Evolutionary conservation across 2,797 vertebrate species (phyloP), one percentile per base, ranked within the genome.

Genomic region (Acanthiza pusilla): DNA sequence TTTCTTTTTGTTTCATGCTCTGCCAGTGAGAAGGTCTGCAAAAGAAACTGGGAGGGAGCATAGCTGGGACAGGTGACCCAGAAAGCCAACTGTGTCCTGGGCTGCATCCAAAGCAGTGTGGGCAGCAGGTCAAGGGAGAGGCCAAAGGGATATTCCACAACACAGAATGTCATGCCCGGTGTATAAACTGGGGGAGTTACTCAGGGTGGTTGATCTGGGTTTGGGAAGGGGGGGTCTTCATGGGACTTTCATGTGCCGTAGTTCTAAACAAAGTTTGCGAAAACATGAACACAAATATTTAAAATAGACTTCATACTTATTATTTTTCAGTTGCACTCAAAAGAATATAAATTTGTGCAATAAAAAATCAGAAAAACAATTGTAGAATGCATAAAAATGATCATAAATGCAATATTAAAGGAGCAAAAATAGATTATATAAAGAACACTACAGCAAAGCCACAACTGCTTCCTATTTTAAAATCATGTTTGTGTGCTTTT

Each of bases 181-280:
- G 3, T 12, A 16, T 16, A 22, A 51, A 51, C n/a, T 6, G 7
- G 14, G 16, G 6, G 4, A 57, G 45, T 45, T 11, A 34, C 12
- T 10, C 2, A 2, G 20, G 3, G 8, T 14, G 29, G 6, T 2
- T 43, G 21, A 26, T 30, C 21, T 51, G 14, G 6, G 23, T 45
- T 83, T 7, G 9, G 38, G 21, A 76, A 89, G 43, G 3, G n/a
- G n/a, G 10, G 7, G 4, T 70, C 32, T 48, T 58, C 30, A 63
- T 11, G 45, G 29, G 72, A 66, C 1, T 63, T 91, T 45, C 27
- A 42, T 29, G 17, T 32, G 15, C 18, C 75, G 5, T 18, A 43
- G 16, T n/a, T 88, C 17, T 65, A 93, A 85, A 66, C 20, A 68
- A 66, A 45, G 22, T 38, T 40, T 71, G 16, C 57, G 32, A 57